phyloP scores from a whole-genome alignment of 2,113 vertebrate genomes.

The Panthera leo region DNA sequence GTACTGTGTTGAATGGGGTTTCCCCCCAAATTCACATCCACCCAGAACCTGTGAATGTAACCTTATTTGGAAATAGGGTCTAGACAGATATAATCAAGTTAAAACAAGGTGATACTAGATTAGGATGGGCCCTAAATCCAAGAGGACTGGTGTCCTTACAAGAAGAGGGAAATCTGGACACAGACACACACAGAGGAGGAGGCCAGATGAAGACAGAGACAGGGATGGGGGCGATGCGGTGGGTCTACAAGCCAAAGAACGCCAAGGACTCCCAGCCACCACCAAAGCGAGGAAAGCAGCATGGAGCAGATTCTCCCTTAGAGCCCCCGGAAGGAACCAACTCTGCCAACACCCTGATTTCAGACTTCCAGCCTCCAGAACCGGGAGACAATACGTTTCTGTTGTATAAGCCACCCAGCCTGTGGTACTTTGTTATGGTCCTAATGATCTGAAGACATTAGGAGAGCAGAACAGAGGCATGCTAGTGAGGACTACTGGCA shows the following conservation, averaged over 20 bases:
- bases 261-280: neutral
- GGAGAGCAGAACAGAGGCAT: no score
- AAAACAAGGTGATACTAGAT: neutral
- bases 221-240: neutral
- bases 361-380: neutral
- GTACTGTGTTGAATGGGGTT: neutral
- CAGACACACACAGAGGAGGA: neutral
- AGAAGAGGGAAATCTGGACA: neutral
- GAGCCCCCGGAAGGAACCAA: neutral
- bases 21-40: neutral
- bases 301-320: neutral
- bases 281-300: neutral
- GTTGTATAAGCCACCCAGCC: neutral
- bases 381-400: neutral
- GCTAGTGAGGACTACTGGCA: no score
- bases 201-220: neutral
- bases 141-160: neutral
- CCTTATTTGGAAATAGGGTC: neutral
- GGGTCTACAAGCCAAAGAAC: neutral
- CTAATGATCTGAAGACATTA: neutral
- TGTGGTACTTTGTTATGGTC: neutral
- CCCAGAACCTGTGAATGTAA: neutral
- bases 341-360: neutral
- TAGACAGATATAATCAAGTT: neutral
- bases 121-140: neutral